Evolutionary conservation across 53 echinoderm and acorn worm species (phyloP).

Genomic region (Paelopatides confundens): DNA sequence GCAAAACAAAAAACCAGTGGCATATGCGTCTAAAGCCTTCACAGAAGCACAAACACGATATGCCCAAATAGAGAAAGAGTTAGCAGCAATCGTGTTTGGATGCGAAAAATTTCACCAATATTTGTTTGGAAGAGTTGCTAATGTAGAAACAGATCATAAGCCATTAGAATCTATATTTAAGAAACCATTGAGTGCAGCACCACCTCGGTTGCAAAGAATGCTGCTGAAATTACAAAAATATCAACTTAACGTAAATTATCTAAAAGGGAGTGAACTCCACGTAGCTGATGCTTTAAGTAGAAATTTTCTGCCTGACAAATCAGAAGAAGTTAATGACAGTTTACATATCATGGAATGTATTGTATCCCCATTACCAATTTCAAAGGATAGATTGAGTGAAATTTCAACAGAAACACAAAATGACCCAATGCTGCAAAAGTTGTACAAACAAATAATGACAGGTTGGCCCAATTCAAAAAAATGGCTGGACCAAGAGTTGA

Average conservation of each 20-base stretch:
- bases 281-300: too few relatives aligned
- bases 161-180: too few relatives aligned
- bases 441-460: neutral
- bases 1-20: constrained; percentile 20
- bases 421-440: neutral
- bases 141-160: too few relatives aligned
- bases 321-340: neutral
- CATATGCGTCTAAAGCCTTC: constrained; percentile 44
- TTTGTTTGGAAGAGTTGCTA: too few relatives aligned
- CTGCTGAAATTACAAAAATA: too few relatives aligned
- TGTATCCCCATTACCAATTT: neutral
- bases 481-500: neutral
- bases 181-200: too few relatives aligned
- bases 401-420: neutral
- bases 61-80: too few relatives aligned
- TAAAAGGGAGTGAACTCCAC: too few relatives aligned
- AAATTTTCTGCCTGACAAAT: constrained; percentile 14
- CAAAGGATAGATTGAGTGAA: neutral
- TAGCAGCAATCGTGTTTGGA: constrained; percentile 50
- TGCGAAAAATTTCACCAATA: constrained; percentile 63
- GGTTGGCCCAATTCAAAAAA: neutral
- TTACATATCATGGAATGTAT: neutral
- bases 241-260: too few relatives aligned
- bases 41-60: too few relatives aligned
- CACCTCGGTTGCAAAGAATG: too few relatives aligned